Percentiles rank a stretch among this genome's conserved stretches.
Evolutionary conservation across 2,797 vertebrate species (phyloP).

Genomic region (Allobates femoralis): DNA sequence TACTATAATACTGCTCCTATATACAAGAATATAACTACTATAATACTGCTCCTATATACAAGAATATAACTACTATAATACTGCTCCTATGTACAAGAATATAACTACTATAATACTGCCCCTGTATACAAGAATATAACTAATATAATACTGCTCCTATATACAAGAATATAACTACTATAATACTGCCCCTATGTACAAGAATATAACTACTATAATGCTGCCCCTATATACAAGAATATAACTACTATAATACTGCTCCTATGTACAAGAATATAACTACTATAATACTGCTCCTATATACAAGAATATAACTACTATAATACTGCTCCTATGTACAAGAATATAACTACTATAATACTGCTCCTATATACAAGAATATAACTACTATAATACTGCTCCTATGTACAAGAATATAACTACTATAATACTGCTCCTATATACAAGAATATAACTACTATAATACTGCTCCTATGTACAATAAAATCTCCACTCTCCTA

Average conservation of each 20-base stretch:
- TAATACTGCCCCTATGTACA: neutral
- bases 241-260: neutral
- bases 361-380: neutral
- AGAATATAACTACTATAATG: too few relatives aligned
- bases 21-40: neutral
- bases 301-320: neutral
- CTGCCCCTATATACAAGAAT: conserved; percentile 1
- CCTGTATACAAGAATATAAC: conserved; percentile 1
- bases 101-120: conserved; percentile 1
- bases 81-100: neutral
- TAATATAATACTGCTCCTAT: conserved; percentile 6
- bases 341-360: conserved; percentile 6
- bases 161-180: conserved; percentile 4
- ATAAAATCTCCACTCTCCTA: too few relatives aligned
- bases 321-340: neutral
- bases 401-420: neutral
- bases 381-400: conserved; percentile 3
- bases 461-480: too few relatives aligned
- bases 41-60: neutral
- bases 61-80: conserved; percentile 7
- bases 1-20: neutral
- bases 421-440: neutral
- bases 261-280: neutral
- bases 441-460: too few relatives aligned
- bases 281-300: neutral